Percentiles rank a stretch among this genome's conserved stretches.
Conservation (phyloP, 2,113 vertebrate genomes). For the Hucho hucho region DNA sequence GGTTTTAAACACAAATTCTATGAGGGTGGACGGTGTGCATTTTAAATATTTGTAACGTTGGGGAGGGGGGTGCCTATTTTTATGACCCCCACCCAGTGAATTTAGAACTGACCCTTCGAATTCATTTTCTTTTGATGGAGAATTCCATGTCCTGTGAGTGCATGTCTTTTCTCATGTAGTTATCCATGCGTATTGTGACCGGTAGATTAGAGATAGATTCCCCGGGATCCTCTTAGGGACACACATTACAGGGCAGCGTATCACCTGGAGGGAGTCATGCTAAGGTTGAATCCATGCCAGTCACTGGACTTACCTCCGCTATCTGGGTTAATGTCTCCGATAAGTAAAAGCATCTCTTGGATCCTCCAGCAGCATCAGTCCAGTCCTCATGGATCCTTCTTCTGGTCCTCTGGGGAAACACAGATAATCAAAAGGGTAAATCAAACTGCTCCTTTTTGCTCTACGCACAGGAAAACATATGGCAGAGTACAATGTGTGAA, state of each 20-base stretch:
- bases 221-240: slow-evolving; percentile 64
- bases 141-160: slow-evolving; percentile 53
- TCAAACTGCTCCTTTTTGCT: background rate
- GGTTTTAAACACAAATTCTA: no score
- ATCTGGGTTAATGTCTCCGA: slow-evolving; percentile 51
- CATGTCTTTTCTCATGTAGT: slow-evolving; percentile 42
- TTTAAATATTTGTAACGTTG: no score
- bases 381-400: slow-evolving; percentile 34
- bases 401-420: slow-evolving; percentile 40
- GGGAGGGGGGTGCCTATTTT: no score
- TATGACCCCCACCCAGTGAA: no score
- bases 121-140: background rate
- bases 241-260: slow-evolving; percentile 32
- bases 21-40: no score
- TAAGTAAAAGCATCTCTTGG: slow-evolving; percentile 61
- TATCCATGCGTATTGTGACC: slow-evolving; percentile 59
- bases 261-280: slow-evolving; percentile 24
- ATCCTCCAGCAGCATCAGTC: slow-evolving; percentile 44
- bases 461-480: no score
- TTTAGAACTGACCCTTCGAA: no score
- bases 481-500: no score
- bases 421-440: slow-evolving; percentile 16
- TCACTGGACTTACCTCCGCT: slow-evolving; percentile 64
- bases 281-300: slow-evolving; percentile 28
- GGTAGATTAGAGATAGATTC: slow-evolving; percentile 64